A percentile compares a stretch with the other conserved stretches of the same genome.
These are phyloP conservation scores for Globia sparganii DNA, from an alignment of 2,888 invertebrate species.

Conservation along the genomic window DNA sequence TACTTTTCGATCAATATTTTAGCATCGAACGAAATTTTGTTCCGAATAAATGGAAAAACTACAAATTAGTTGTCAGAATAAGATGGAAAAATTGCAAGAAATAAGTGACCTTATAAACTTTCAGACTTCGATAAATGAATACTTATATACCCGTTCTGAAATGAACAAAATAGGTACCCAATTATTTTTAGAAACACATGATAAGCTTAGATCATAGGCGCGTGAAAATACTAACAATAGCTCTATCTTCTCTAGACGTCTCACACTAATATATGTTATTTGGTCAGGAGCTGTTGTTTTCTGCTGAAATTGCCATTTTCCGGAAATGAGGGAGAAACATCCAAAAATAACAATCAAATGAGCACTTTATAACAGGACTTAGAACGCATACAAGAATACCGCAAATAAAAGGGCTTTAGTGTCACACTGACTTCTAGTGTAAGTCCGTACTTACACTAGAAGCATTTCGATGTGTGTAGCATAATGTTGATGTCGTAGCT, in stretches of 20 bases:
- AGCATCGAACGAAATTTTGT: slow-evolving; percentile 16
- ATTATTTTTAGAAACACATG: neutral
- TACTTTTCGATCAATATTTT: slow-evolving; percentile 35
- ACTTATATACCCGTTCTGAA: neutral
- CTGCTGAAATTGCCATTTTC: neutral
- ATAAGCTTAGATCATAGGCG: neutral
- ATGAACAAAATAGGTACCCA: neutral
- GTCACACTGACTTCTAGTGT: neutral
- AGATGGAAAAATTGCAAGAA: slow-evolving; percentile 11
- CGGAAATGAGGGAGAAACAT: neutral
- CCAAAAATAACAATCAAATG: neutral
- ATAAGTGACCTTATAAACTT: neutral
- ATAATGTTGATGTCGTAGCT: no score
- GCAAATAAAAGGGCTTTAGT: neutral
- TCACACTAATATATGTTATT: neutral
- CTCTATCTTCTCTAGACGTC: neutral
- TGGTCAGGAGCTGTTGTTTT: neutral
- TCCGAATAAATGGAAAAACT: slow-evolving; percentile 31
- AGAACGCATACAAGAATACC: neutral
- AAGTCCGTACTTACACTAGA: no score
- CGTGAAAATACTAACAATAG: neutral
- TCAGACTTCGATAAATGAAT: neutral
- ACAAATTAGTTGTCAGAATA: slow-evolving; percentile 3
- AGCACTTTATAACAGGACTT: neutral
- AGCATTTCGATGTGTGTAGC: no score